Evolutionary conservation across 2,888 invertebrate species (phyloP).

Genomic region (Hemistola chrysoprasaria): DNA sequence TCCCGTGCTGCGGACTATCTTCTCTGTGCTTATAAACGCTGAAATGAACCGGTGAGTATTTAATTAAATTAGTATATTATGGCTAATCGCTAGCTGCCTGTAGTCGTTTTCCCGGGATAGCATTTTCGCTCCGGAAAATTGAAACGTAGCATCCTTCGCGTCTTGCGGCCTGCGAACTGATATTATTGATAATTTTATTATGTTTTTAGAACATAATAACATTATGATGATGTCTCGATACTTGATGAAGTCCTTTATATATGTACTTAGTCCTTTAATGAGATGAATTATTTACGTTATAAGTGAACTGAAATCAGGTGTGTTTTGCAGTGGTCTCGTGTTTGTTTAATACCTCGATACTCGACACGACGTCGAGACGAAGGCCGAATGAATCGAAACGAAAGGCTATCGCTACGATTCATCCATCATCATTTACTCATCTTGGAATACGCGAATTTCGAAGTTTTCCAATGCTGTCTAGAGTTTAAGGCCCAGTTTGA

Average conservation of each 20-base stretch:
- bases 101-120: slow-evolving; percentile 36
- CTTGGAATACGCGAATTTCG: slow-evolving; percentile 23
- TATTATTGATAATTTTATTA: no score
- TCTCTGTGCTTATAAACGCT: slow-evolving; percentile 25
- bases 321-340: slow-evolving; percentile 24
- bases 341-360: slow-evolving; percentile 33
- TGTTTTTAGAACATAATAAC: no score
- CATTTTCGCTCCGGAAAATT: slow-evolving; percentile 50
- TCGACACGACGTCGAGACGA: slow-evolving; percentile 33
- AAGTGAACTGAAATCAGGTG: slow-evolving; percentile 30
- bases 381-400: slow-evolving; percentile 41
- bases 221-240: no score
- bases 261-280: no score
- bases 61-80: background rate
- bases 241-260: no score
- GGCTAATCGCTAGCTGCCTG: slow-evolving; percentile 13
- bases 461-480: slow-evolving; percentile 17
- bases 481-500: slow-evolving; percentile 17
- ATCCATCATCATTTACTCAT: slow-evolving; percentile 38
- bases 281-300: slow-evolving; percentile 21
- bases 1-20: slow-evolving; percentile 28
- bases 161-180: no score
- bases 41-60: slow-evolving; percentile 50
- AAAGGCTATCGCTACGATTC: slow-evolving; percentile 38
- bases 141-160: slow-evolving; percentile 26